Evolutionary conservation across 1,140 invertebrate species (phyloP).

Genomic region (Tetramorium parvispinum): DNA sequence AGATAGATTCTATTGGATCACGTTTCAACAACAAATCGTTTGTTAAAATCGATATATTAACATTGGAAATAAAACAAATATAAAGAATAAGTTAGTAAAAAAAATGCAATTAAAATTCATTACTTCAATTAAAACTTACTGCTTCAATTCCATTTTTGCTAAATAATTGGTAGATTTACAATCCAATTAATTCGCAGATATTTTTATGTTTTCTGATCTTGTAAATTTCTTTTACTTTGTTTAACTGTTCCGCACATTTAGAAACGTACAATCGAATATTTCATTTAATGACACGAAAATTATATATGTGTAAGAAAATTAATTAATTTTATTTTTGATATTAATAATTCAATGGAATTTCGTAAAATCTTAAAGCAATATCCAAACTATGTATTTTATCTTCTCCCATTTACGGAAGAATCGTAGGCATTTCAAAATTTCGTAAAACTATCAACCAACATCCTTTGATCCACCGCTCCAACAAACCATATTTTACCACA

Average conservation of each 20-base stretch:
- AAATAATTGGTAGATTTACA: not conserved
- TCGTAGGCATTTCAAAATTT: not conserved
- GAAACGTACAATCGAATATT: not conserved
- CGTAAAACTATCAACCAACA: slow-evolving; percentile 8
- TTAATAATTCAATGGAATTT: slow-evolving; percentile 1
- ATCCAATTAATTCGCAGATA: not conserved
- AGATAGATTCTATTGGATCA: not conserved
- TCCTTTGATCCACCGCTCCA: slow-evolving; percentile 16
- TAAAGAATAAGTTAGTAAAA: not conserved
- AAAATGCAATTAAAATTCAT: not conserved
- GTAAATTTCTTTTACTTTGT: slow-evolving; percentile 29
- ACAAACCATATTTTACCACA: slow-evolving; percentile 7
- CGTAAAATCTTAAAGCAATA: not conserved
- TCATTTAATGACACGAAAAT: not conserved
- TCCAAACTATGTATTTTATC: not conserved
- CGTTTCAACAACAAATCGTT: not conserved
- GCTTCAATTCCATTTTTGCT: not conserved
- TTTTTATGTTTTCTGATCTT: not conserved
- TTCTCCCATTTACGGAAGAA: not conserved
- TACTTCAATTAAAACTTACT: slow-evolving; percentile 17
- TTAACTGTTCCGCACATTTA: not conserved
- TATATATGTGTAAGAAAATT: not conserved
- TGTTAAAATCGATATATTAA: not conserved
- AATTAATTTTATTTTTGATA: not conserved
- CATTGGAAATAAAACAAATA: not conserved